Evolutionary conservation across 2,888 invertebrate species (phyloP), one percentile per base, ranked within the genome.

Genomic region (Pseudoips prasinana): DNA sequence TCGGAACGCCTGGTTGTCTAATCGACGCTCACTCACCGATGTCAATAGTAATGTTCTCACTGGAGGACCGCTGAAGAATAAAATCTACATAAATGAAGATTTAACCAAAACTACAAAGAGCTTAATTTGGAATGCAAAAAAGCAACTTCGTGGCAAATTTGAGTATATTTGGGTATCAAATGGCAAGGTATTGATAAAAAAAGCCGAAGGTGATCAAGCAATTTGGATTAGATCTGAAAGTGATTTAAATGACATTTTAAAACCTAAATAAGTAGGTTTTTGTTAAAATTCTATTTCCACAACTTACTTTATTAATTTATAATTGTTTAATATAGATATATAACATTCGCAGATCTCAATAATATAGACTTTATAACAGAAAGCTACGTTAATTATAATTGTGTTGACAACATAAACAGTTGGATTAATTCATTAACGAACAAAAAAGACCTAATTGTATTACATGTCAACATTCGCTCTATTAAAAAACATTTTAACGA

Each of bases 71-170:
- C 10, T 2, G 1, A 29, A 6, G 0, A 29, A 8, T 8, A 38
- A 32, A 25, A 23, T 38, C 1, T 38, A 22, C 8, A 32, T 33
- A 9, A 33, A 33, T 11, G 28, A 28, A 10, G 33, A 33, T 5
- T 6, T 33, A 3, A 33, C 23, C 1, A 10, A 23, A 6, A 7
- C 24, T 4, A 24, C 9, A 7, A 24, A 6, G 7, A 10, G 10
- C 4, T 7, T 24, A 3, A 9, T 24, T 5, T 25, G 14, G 25
- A 25, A 25, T 8, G 8, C 25, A 4, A 25, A 25, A 14, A 25
- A 8, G 2, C n/a, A 25, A 25, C 14, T 25, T 3, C 9, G 22
- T 2, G 8, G n/a, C 1, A 10, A 2, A 7, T 33, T 22, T 8
- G 26, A 27, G 7, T 33, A 22, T n/a, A 33, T 33, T 1, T 33